These are phyloP conservation scores for Leptonema lineaticorne DNA, from an alignment of 1,140 invertebrate genomes.

Conservation along the genomic window DNA sequence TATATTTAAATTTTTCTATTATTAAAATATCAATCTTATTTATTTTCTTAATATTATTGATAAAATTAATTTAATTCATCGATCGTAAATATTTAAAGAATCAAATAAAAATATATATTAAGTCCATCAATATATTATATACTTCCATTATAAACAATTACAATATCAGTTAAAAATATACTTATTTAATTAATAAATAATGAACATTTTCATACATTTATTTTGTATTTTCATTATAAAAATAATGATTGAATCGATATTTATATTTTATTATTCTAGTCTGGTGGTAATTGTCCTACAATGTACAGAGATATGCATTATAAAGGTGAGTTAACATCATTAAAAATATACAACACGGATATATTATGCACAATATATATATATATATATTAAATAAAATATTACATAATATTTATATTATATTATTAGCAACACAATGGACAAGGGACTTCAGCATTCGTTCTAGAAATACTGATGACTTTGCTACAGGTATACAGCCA, in stretches of 20 bases:
- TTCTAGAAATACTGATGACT: constrained; percentile 34
- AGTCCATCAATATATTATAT: not conserved
- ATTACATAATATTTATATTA: not conserved
- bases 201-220: too few species aligned
- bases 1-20: too few species aligned
- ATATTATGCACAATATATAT: not conserved
- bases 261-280: constrained; percentile 45
- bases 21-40: too few species aligned
- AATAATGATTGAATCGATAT: too few species aligned
- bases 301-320: constrained; percentile 75
- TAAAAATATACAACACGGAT: not conserved
- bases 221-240: too few species aligned
- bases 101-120: not conserved
- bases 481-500: constrained; percentile 34
- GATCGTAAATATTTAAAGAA: not conserved
- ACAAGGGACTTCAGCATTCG: constrained; percentile 31
- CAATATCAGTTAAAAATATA: too few species aligned
- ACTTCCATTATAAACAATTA: too few species aligned
- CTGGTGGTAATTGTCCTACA: constrained; percentile 66
- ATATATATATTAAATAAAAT: not conserved
- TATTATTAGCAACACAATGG: constrained; percentile 35
- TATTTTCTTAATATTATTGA: too few species aligned
- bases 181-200: too few species aligned
- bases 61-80: too few species aligned
- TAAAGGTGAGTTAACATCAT: constrained; percentile 55